Base-by-base conservation (phyloP, 2,113 vertebrate species). In the Takifugu flavidus region DNA sequence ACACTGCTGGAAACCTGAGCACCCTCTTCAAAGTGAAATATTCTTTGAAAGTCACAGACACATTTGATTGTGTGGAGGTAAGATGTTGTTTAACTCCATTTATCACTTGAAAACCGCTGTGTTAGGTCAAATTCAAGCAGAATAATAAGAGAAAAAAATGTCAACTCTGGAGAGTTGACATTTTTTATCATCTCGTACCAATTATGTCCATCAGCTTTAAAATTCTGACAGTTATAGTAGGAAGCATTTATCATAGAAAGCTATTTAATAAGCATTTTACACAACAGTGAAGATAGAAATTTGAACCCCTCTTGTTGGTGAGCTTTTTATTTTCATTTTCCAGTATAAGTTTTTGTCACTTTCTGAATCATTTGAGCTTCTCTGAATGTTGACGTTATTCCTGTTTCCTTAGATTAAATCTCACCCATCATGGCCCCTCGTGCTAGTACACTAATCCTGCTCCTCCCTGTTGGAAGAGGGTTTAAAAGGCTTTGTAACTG, bases 21-120 rank as follows among this genome's bases (percentile, higher is more conserved):
- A 96, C 94, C 0, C 91, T 98, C 78, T 96, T 98, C 82, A 95
- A 96, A 84, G 89, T 98, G 59, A 93, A 98, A 62, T 97, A 96
- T 75, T 78, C 91, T 0, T 92, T 95, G 31, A 98, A 94, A 89
- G 96, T 99, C 55, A 93, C 92, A 58, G 97, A 99, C 8, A 91
- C 86, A 45, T 98, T 98, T 86, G 94, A 95, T 59, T 95, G 94
- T 78, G 93, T 99, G 55, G 94, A 99, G 95, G 97, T 99, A 93
- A 90, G 80, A 63, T 6, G 28, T 59, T 31, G 28, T 47, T 50
- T 43, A 31, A 6, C 8, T 11, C 52, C 47, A 34, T 56, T 27
- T 53, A 29, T 2, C 26, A 29, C 4, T 5, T 29, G 50, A 14
- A 14, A 28, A 20, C 4, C 20, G 45, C 14, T n/a, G 13, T 6